These are phyloP conservation scores for Drosophila neoperkinsi DNA, from an alignment of 2,888 invertebrate genomes.

Conservation along the genomic window DNA sequence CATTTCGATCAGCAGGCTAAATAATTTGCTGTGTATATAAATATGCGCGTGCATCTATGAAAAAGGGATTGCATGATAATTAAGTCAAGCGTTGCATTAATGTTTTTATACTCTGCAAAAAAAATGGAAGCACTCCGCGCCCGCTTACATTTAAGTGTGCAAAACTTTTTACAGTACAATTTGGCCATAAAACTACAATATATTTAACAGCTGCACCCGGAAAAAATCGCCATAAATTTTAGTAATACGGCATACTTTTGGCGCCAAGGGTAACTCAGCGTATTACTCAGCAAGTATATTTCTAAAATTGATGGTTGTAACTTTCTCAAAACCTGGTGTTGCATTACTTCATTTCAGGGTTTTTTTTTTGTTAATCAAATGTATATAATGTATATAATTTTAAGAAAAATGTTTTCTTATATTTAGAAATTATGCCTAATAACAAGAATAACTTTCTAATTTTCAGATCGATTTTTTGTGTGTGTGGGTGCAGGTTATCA, in stretches of 20 bases:
- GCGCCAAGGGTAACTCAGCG: background rate
- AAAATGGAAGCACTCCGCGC: background rate
- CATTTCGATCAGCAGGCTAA: background rate
- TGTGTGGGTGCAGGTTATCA: background rate
- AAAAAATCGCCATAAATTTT: background rate
- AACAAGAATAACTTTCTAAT: background rate
- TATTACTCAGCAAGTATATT: background rate
- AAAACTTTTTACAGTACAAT: background rate
- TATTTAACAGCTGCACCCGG: background rate
- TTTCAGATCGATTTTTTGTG: background rate
- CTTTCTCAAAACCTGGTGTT: background rate
- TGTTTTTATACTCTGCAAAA: background rate
- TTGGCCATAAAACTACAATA: background rate
- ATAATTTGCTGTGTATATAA: background rate
- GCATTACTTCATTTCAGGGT: background rate
- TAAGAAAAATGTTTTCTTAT: background rate
- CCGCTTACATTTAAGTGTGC: background rate
- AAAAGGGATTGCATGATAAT: background rate
- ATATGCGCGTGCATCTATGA: background rate
- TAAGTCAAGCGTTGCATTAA: background rate
- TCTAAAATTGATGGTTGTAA: background rate
- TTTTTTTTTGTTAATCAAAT: fast-evolving
- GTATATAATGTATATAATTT: background rate
- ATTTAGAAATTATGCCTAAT: background rate
- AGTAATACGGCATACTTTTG: background rate